Conservation (phyloP, 2,888 invertebrate species). For the Heliconius sara region DNA sequence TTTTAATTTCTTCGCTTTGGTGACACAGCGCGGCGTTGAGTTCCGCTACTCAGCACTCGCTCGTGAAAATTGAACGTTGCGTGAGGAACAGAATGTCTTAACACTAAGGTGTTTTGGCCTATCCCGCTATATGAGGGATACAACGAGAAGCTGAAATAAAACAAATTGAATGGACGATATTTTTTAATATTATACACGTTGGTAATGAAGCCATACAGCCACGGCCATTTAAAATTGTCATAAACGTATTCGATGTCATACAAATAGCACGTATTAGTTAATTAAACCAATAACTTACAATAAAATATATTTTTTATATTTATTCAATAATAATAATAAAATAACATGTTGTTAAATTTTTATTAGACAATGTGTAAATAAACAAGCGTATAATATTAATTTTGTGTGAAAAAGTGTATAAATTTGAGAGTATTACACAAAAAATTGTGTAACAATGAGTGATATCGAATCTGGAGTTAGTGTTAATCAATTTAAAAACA, state of each 20-base stretch:
- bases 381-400: background rate
- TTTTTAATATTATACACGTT: background rate
- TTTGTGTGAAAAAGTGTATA: background rate
- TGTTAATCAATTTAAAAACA: slow-evolving; percentile 7
- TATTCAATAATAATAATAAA: background rate
- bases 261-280: background rate
- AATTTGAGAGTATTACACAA: background rate
- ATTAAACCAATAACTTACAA: background rate
- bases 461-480: slow-evolving; percentile 39
- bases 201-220: slow-evolving; percentile 7
- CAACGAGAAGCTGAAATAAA: background rate
- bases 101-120: background rate
- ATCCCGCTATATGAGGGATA: background rate
- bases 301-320: background rate
- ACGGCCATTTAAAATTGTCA: background rate
- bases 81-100: background rate
- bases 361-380: background rate
- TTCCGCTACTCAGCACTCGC: background rate
- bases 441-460: slow-evolving; percentile 43
- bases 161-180: background rate
- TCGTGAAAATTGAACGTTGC: too few species aligned
- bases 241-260: slow-evolving; percentile 2
- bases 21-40: background rate
- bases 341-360: background rate
- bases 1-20: background rate